Evolutionary conservation across 2,888 invertebrate genomes (phyloP).

Genomic region (Chouioia cunea): DNA sequence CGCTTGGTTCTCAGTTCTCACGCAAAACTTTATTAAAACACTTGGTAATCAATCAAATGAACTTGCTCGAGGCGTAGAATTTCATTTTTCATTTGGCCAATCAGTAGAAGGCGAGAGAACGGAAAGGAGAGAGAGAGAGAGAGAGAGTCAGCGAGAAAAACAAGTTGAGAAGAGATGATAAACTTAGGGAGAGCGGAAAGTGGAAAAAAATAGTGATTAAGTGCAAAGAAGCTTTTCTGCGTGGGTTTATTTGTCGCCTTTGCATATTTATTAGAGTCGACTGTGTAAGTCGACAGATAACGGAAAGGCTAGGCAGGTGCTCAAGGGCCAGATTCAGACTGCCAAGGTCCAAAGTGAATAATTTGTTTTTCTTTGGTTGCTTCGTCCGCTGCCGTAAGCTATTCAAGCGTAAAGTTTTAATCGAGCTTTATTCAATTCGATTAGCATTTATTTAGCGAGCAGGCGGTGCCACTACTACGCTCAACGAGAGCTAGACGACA

Average conservation of each 20-base stretch:
- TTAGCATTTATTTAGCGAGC: slow-evolving; percentile 50
- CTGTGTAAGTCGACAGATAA: slow-evolving; percentile 49
- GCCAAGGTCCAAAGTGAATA: slow-evolving; percentile 53
- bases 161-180: slow-evolving; percentile 1
- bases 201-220: slow-evolving; percentile 38
- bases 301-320: slow-evolving; percentile 53
- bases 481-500: slow-evolving; percentile 7
- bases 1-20: too few species aligned
- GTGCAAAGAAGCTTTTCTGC: slow-evolving; percentile 47
- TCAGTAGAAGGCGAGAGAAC: too few species aligned
- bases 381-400: slow-evolving; percentile 31
- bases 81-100: too few species aligned
- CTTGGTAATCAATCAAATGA: too few species aligned
- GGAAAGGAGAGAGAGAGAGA: too few species aligned
- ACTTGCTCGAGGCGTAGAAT: too few species aligned
- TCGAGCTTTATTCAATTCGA: slow-evolving; percentile 50
- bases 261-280: slow-evolving; percentile 64
- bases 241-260: slow-evolving; percentile 57
- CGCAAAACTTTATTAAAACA: too few species aligned
- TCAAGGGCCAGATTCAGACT: slow-evolving; percentile 42
- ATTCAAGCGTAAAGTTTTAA: slow-evolving; percentile 53
- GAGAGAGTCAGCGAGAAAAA: not conserved
- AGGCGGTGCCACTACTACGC: slow-evolving; percentile 20
- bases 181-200: slow-evolving; percentile 10
- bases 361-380: slow-evolving; percentile 47